These are phyloP conservation scores for Oncorhynchus mykiss DNA, from an alignment of 2,113 vertebrate genomes.

Conservation along the genomic window DNA sequence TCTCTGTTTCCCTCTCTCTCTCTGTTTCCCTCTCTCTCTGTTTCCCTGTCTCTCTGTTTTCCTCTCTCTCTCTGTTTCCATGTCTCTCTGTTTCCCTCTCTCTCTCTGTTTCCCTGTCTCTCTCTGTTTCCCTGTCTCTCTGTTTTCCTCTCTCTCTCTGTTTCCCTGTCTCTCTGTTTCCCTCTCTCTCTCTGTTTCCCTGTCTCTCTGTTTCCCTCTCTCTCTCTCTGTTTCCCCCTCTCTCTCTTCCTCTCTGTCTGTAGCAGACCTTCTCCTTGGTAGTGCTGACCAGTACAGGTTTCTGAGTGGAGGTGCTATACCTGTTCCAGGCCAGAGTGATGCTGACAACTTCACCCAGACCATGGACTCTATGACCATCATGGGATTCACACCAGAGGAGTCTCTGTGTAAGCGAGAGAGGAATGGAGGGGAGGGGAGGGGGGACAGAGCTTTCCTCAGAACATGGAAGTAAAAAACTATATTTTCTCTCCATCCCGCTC, in stretches of 20 bases:
- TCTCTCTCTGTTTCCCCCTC: neutral
- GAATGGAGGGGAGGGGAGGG: no score
- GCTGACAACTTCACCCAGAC: constrained; percentile 89
- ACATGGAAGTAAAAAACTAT: neutral
- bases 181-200: no score
- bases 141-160: no score
- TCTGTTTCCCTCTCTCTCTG: no score
- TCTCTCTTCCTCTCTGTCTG: fast-evolving
- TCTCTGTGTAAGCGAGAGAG: constrained; percentile 75
- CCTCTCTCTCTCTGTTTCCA: no score
- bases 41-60: no score
- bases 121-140: no score
- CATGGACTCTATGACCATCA: constrained; percentile 87
- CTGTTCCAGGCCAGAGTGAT: constrained; percentile 82
- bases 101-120: no score
- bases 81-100: no score
- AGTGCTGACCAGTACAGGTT: constrained; percentile 83
- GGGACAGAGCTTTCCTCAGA: neutral
- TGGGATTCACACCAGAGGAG: constrained; percentile 86
- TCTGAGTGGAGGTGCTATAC: constrained; percentile 80
- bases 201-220: no score
- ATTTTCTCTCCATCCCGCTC: neutral
- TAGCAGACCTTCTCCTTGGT: constrained; percentile 84
- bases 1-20: no score
- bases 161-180: no score